Evolutionary conservation across 1,140 invertebrate genomes (phyloP), one percentile per base, ranked within the genome.

Genomic region (Neodiprion virginianus): DNA sequence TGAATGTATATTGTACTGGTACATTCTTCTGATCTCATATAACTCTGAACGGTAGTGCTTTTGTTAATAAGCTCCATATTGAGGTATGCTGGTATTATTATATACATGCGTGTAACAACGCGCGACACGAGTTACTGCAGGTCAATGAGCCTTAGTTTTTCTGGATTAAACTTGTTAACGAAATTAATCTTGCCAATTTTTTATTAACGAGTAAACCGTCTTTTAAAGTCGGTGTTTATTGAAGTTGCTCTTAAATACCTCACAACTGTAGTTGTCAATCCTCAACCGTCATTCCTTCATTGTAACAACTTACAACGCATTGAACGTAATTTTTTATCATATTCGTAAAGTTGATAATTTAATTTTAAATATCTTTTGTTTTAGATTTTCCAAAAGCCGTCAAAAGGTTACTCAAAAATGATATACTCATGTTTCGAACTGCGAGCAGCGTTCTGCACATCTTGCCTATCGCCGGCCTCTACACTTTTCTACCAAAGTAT

Each of bases 401-500:
- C 11, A 94, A 95, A 76, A 90, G 96, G 50, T 91, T 98, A 79
- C 84, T 98, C 40, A 95, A 92, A 76, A 98, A 98, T 83, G 95
- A 97, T 82, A 96, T 98, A 76, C 90, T 98, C 40, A 95, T 97
- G 92, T 95, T 95, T 84, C 90, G 96, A 21, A 97, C 95, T 10
- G 95, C 96, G 5, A 96, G 94, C 78, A 96, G 93, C 73, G 96
- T 98, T 17, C 90, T 98, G 9, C 96, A 97, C 83, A 92, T 98
- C 79, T 90, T 98, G 81, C 96, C 96, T 65, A 96, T 97, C 78
- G 95, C 95, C 73, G 96, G 96, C 7, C 90, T 97, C 9, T 97
- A 97, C 87, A 97, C 96, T 66, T 98, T 98, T 88, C 89, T 98
- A 79, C 96, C 97, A 69, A 98, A 98, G 87, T 98, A 97, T 86